Percentiles rank a stretch among this genome's conserved stretches.
Conservation (phyloP, 2,888 invertebrate genomes). For the Sylvicola fuscatus region DNA sequence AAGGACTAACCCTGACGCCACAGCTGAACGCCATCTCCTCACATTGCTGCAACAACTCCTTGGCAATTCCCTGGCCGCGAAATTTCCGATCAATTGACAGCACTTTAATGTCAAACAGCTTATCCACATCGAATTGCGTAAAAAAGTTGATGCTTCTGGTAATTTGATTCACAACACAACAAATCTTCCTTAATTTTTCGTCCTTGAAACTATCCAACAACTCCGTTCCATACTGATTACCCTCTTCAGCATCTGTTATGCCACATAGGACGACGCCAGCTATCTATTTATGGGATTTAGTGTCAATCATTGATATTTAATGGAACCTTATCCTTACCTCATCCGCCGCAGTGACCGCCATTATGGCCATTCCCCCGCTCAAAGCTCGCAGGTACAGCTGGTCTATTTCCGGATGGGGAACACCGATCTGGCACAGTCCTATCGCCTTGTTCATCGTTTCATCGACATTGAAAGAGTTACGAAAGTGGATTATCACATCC, state of each 20-base stretch:
- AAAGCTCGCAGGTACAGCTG: conserved; percentile 50
- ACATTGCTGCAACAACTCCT: conserved; percentile 44
- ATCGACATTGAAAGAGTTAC: conserved; percentile 59
- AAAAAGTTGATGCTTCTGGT: conserved; percentile 51
- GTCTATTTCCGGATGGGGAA: conserved; percentile 50
- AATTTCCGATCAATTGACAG: conserved; percentile 47
- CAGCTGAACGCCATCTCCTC: conserved; percentile 40
- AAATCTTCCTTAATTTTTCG: conserved; percentile 56
- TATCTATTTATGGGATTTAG: conserved; percentile 32
- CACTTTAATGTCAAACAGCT: conserved; percentile 60
- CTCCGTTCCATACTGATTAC: conserved; percentile 43
- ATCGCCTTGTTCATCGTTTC: conserved; percentile 66
- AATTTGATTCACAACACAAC: conserved; percentile 49
- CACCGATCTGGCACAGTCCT: conserved; percentile 46
- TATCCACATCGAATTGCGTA: conserved; percentile 38
- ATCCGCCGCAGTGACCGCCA: conserved; percentile 39
- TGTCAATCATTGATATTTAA: background rate
- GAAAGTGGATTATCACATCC: conserved; percentile 49
- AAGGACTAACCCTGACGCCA: conserved; percentile 39
- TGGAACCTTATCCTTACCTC: conserved; percentile 27
- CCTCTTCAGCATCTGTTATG: conserved; percentile 50
- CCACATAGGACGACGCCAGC: conserved; percentile 62
- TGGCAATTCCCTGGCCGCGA: conserved; percentile 55
- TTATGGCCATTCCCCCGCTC: conserved; percentile 49
- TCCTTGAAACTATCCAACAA: conserved; percentile 33